Evolutionary conservation across 2,797 vertebrate species (phyloP), one percentile per base, ranked within the genome.

Genomic region (Chanos chanos): DNA sequence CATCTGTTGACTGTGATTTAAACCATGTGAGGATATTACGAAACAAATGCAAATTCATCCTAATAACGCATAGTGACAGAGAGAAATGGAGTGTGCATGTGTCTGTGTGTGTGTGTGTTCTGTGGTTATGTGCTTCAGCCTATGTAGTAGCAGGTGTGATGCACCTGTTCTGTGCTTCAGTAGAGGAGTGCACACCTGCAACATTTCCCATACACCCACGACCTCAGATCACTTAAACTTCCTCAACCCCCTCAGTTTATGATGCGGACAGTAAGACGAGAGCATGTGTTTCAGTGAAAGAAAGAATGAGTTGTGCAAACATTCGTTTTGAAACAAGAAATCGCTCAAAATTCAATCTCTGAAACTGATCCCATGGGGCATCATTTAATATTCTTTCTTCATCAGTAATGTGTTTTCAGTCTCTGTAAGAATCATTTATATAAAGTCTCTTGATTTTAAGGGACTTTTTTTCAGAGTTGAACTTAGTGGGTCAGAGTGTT

Each of bases 131-230:
- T 34, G 41, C 33, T 41, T 4, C 40, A 40, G 73, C 69, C 76
- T 27, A 64, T 82, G 77, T 63, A n/a, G 56, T 21, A 63, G 61
- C 83, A 86, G 85, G 78, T 87, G 87, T 53, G 55, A 59, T 73
- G 78, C 84, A 85, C 79, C 83, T 87, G 85, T 77, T 50, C 25
- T 8, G 55, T 66, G 76, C n/a, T n/a, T 64, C 62, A 64, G 48
- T 52, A 74, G 61, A 77, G 9, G 60, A 74, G 65, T 72, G 69
- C 70, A 81, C 80, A 85, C 79, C 80, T 84, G 79, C 64, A 72
- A 18, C 58, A 62, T 66, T 30, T 60, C 51, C 41, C 24, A 52
- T 68, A 54, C 24, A 6, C 34, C 13, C 27, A 37, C 43, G 7
- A 13, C 31, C n/a, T 15, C 48, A 24, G 0, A 31, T 21, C 27